Conservation (phyloP, 2,797 vertebrate species). For the Epinephelus malabaricus region DNA sequence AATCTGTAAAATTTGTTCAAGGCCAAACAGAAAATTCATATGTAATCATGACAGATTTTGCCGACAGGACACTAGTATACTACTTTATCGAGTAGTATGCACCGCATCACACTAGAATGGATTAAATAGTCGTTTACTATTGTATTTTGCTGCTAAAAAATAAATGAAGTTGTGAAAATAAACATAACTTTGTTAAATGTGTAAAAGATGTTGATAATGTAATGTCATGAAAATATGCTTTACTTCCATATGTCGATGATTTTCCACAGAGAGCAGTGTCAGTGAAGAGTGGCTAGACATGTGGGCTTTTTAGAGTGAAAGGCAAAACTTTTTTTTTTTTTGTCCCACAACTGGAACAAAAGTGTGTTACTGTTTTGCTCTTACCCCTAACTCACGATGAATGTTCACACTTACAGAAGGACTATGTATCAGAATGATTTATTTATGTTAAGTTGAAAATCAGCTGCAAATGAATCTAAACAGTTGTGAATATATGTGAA, state of each 20-base stretch:
- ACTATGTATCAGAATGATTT: not conserved
- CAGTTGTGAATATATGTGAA: not conserved
- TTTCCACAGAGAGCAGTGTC: conserved; percentile 1
- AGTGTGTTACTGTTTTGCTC: not conserved
- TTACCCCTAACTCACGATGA: not conserved
- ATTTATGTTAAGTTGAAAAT: not conserved
- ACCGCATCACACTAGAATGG: not conserved
- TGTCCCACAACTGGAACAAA: not conserved
- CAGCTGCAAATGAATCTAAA: not conserved
- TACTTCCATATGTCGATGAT: not conserved
- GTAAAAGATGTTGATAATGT: not conserved
- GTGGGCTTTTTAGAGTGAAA: not conserved
- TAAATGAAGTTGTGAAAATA: not conserved
- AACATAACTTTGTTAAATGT: not conserved
- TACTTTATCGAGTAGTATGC: not conserved
- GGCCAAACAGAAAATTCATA: no score
- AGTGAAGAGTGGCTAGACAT: not conserved
- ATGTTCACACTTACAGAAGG: not conserved
- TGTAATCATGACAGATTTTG: not conserved
- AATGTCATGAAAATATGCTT: not conserved
- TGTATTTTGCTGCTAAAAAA: no score
- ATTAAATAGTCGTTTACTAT: not conserved
- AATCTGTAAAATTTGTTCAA: no score
- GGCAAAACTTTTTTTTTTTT: not conserved
- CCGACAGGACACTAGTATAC: not conserved